A percentile compares a stretch with the other conserved stretches of the same genome.
phyloP scores from a whole-genome alignment of 2,797 vertebrate species.

The Lemur catta region DNA sequence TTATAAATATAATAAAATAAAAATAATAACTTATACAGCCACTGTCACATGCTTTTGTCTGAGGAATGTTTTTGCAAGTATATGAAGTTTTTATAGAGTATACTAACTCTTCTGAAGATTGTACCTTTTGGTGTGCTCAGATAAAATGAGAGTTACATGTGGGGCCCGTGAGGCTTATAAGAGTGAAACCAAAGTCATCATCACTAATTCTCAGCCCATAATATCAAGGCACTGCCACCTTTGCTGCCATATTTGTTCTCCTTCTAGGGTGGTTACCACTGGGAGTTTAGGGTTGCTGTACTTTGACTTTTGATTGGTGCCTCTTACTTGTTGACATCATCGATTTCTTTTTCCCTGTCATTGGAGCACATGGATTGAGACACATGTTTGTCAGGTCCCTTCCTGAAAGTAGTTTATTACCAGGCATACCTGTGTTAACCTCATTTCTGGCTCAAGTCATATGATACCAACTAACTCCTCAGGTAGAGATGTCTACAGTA shows the following conservation, averaged over 20 bases:
- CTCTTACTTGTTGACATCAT: not conserved
- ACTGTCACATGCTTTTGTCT: not conserved
- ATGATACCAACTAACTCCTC: not conserved
- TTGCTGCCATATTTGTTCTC: not conserved
- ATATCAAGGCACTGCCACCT: not conserved
- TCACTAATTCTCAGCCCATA: not conserved
- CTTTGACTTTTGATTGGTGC: not conserved
- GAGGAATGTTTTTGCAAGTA: not conserved
- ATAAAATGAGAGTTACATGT: not conserved
- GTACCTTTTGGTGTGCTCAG: not conserved
- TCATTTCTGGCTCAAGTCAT: not conserved
- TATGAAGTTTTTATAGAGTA: not conserved
- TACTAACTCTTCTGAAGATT: not conserved
- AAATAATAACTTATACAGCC: not conserved
- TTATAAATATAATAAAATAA: not conserved
- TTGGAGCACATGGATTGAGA: not conserved
- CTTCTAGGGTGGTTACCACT: not conserved
- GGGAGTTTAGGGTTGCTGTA: not conserved
- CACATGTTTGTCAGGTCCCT: not conserved
- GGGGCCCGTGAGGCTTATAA: not conserved
- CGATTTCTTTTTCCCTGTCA: not conserved
- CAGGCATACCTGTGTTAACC: no score
- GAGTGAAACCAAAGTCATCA: not conserved
- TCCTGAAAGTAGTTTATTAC: not conserved
- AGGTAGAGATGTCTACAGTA: not conserved